Evolutionary conservation across 2,113 vertebrate species (phyloP).

Genomic region (Pseudopodoces humilis): DNA sequence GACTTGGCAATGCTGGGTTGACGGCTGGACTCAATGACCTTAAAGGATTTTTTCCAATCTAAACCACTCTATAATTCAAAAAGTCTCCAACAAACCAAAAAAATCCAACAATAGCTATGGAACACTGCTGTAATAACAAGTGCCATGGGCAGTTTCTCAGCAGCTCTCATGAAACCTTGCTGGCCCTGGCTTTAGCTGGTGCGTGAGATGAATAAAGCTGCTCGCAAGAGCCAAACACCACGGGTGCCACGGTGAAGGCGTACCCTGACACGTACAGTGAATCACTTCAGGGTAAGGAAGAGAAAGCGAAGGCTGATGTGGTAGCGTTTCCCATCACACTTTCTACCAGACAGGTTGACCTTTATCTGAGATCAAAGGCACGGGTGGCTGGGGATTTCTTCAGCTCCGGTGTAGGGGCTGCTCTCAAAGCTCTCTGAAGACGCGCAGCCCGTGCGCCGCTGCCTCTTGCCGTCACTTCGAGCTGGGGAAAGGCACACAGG

Average conservation of each 20-base stretch:
- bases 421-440: background rate
- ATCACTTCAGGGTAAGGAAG: background rate
- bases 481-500: background rate
- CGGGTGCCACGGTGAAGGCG: background rate
- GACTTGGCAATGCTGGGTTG: background rate
- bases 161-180: background rate
- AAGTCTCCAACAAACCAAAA: background rate
- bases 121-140: background rate
- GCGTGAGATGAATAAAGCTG: background rate
- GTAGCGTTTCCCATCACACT: background rate
- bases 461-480: background rate
- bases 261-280: background rate
- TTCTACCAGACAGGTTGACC: slow-evolving; percentile 48
- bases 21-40: background rate
- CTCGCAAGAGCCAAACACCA: background rate
- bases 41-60: background rate
- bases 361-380: slow-evolving; percentile 52
- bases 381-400: slow-evolving; percentile 43
- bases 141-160: background rate
- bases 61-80: background rate
- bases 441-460: accelerated
- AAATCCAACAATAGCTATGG: background rate
- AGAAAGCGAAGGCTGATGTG: slow-evolving; percentile 30
- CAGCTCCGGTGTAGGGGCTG: background rate
- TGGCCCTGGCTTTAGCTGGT: background rate